A percentile compares a stretch with the other conserved stretches of the same genome.
Conservation (phyloP, 2,888 invertebrate genomes). For the Hirtodrosophila cameraria region DNA sequence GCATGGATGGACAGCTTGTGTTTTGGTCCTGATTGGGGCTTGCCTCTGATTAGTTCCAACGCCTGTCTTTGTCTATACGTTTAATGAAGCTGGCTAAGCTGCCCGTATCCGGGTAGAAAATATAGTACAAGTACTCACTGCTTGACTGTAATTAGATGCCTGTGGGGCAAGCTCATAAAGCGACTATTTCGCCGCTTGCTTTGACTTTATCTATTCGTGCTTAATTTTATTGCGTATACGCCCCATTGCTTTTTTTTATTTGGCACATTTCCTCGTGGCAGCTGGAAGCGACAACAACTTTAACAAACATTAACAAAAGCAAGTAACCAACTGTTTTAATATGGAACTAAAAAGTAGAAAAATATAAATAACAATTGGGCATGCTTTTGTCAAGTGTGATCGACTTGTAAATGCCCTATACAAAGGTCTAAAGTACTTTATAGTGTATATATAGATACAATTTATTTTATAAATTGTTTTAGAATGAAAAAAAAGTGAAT, state of each 20-base stretch:
- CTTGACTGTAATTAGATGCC: slow-evolving; percentile 46
- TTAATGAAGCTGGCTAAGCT: slow-evolving; percentile 50
- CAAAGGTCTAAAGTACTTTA: too few species aligned
- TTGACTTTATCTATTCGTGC: slow-evolving; percentile 32
- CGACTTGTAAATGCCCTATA: too few species aligned
- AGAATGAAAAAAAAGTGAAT: too few species aligned
- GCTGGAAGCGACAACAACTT: background rate
- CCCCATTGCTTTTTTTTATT: slow-evolving; percentile 47
- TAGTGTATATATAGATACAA: too few species aligned
- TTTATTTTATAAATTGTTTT: too few species aligned
- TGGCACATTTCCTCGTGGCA: slow-evolving; percentile 43
- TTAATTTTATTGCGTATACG: slow-evolving; percentile 59
- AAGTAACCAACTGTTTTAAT: slow-evolving; percentile 28
- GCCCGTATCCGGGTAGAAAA: slow-evolving; percentile 13
- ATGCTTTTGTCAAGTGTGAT: too few species aligned
- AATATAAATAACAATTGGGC: slow-evolving; percentile 1
- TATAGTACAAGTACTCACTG: background rate
- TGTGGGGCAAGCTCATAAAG: slow-evolving; percentile 31
- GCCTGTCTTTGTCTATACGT: slow-evolving; percentile 35
- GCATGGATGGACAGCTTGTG: slow-evolving; percentile 5
- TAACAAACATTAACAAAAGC: background rate
- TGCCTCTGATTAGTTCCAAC: slow-evolving; percentile 40
- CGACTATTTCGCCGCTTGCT: slow-evolving; percentile 25
- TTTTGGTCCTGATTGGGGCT: background rate
- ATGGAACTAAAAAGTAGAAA: slow-evolving; percentile 16